These are phyloP conservation scores for Leucosticte australis DNA, from an alignment of 2,113 vertebrate species.

Conservation along the genomic window DNA sequence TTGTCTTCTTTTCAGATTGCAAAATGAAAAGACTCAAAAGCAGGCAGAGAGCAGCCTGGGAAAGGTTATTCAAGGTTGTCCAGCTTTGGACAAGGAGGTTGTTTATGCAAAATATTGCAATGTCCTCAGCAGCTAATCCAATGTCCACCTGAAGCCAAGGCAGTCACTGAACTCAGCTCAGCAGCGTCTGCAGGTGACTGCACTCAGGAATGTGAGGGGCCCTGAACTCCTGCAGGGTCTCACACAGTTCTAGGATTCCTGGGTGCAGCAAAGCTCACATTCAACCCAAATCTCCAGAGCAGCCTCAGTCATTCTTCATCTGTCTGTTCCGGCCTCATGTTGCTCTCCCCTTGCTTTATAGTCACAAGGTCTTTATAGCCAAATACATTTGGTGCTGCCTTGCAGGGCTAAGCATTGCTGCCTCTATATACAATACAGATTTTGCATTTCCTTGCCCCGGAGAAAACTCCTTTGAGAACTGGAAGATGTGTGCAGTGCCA, in stretches of 20 bases:
- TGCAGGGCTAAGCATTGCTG: neutral
- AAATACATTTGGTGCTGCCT: neutral
- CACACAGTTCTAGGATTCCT: accelerated
- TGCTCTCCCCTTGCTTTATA: neutral
- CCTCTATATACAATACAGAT: neutral
- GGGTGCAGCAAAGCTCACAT: neutral
- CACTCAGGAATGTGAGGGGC: neutral
- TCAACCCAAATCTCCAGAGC: neutral
- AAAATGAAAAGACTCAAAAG: neutral
- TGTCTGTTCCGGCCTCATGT: neutral
- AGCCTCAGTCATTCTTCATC: neutral
- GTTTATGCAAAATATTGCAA: neutral
- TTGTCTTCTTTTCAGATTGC: neutral
- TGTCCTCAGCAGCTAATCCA: neutral
- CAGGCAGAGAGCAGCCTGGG: neutral
- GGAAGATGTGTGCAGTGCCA: neutral
- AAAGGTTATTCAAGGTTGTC: neutral
- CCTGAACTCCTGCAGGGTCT: neutral
- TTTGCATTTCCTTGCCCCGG: neutral
- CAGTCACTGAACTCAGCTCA: neutral
- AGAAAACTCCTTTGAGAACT: neutral
- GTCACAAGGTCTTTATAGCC: neutral
- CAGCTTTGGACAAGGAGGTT: neutral
- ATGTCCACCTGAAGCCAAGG: neutral
- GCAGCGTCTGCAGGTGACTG: neutral